Evolutionary conservation across 2,113 vertebrate species (phyloP).

Genomic region (Lepus europaeus): DNA sequence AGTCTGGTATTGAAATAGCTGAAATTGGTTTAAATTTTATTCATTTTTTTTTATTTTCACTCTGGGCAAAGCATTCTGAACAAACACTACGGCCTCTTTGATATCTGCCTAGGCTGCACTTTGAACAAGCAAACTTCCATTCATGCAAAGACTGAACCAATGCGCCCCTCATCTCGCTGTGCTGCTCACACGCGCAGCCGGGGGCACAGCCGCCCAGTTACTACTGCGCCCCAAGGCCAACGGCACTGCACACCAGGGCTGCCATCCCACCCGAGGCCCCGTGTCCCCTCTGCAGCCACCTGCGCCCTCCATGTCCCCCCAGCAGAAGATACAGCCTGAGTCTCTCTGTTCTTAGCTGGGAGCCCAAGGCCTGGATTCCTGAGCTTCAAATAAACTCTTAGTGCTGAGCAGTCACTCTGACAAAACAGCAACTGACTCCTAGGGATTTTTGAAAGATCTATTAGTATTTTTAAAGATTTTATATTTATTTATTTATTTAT

Average conservation of each 20-base stretch:
- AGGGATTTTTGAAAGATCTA: not conserved
- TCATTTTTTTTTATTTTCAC: no score
- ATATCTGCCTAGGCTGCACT: not conserved
- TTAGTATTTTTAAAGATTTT: no score
- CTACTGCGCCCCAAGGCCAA: not conserved
- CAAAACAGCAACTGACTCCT: not conserved
- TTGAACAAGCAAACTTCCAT: no score
- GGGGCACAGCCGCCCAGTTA: no score
- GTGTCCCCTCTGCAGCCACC: not conserved
- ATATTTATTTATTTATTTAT: no score
- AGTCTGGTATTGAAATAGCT: not conserved
- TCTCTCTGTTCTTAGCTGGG: not conserved
- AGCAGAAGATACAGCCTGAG: no score
- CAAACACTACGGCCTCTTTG: not conserved
- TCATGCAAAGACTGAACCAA: not conserved
- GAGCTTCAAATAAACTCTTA: not conserved
- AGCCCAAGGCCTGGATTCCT: not conserved
- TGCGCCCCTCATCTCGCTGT: not conserved
- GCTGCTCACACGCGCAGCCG: not conserved
- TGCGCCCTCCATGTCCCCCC: accelerated
- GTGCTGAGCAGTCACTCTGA: not conserved
- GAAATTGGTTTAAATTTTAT: not conserved
- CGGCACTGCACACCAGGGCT: no score
- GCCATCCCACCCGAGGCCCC: no score
- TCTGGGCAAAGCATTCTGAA: not conserved